Evolutionary conservation across 2,113 vertebrate genomes (phyloP), one percentile per base, ranked within the genome.

Genomic region (Myotis yumanensis): DNA sequence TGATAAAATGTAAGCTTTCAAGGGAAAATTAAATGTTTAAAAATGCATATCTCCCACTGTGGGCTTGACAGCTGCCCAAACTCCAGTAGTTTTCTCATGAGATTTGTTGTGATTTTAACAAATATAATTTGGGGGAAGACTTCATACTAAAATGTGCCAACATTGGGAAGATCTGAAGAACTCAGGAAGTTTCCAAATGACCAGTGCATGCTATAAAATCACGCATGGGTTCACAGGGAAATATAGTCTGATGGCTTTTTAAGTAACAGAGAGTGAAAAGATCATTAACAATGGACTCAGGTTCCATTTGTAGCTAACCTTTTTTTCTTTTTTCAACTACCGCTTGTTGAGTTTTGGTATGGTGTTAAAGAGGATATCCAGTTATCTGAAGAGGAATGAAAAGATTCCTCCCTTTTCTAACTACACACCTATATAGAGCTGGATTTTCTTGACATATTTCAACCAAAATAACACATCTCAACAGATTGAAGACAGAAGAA

Each of bases 21-120:
- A 73, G 86, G 76, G 86, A 85, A 93, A 96, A 83, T 94, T 23
- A 79, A 25, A 81, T 80, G 32, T 57, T 94, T 86, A 46, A 90
- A 87, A 89, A 76, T 18, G 40, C 51, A 4, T 80, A 57, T 84
- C 66, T 72, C 90, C 25, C 48, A 28, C 30, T 54, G n/a, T 77
- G 57, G 66, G 23, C 86, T 92, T 66, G 59, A 69, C 35, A 85
- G 35, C 20, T 68, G 80, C 46, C 75, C 43, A 77, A 77, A 79
- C 79, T 89, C 84, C 32, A 62, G 52, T 46, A 72, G 35, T 89
- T 93, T 91, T 62, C 68, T 57, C 30, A 54, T 11, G 52, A 92
- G 59, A 85, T 83, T 88, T 82, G 11, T 85, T 79, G 35, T 52
- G n/a, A 64, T 54, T 57, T 20, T 64, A 62, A 86, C 89, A 79